A percentile compares a stretch with the other conserved stretches of the same genome.
phyloP scores from a whole-genome alignment of 2,113 vertebrate species.

The Melospiza melodia region DNA sequence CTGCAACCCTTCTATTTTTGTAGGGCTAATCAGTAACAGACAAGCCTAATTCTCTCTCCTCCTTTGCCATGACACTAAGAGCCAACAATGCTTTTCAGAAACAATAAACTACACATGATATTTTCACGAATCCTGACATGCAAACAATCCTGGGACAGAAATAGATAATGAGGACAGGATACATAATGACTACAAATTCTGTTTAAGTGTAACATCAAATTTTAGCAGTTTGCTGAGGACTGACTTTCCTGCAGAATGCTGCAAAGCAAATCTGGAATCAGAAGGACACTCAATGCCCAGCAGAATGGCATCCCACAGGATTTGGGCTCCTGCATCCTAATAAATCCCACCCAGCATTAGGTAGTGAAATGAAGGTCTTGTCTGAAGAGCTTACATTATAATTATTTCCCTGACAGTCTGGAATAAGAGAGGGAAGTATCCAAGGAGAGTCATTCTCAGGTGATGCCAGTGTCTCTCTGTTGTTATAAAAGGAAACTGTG shows the following conservation, averaged over 20 bases:
- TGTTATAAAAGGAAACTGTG: not conserved
- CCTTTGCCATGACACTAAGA: not conserved
- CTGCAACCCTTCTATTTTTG: slow-evolving; percentile 9
- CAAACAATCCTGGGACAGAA: slow-evolving; percentile 5
- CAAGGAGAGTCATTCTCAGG: not conserved
- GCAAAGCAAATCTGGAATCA: not conserved
- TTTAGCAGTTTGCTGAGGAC: not conserved
- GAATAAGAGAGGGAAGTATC: not conserved
- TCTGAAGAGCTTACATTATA: not conserved
- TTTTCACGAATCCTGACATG: slow-evolving; percentile 34
- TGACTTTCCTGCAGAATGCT: not conserved
- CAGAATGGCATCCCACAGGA: not conserved
- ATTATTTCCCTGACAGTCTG: not conserved
- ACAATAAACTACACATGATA: not conserved
- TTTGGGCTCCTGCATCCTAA: not conserved
- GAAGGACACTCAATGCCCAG: not conserved
- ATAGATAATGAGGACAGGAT: not conserved
- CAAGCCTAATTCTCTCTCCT: not conserved
- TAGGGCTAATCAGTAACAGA: slow-evolving; percentile 38
- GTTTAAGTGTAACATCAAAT: not conserved
- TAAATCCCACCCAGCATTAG: not conserved
- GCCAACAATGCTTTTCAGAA: not conserved
- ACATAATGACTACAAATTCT: not conserved
- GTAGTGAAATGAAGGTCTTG: not conserved
- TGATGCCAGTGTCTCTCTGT: not conserved